Base-by-base conservation (phyloP, 2,888 invertebrate genomes). In the Cerceris rybyensis region DNA sequence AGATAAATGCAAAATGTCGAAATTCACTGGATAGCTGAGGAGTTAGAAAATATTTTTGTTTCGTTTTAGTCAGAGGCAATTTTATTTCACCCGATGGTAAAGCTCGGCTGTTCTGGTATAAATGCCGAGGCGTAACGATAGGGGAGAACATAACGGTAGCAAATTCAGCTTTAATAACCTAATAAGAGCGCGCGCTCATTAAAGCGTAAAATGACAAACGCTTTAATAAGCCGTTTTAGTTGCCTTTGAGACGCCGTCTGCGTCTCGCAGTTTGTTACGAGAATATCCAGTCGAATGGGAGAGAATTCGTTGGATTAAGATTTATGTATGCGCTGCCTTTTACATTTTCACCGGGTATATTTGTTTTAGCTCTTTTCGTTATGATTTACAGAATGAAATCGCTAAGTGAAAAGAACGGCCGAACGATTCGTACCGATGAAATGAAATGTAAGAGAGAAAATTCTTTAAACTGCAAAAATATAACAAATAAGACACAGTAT, bases 121-220 rank as follows among this genome's bases (percentile, higher is more conserved):
- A 72, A 72, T 54, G 61, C 49, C 42, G 61, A 42, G 42, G 59
- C 17, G 55, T 64, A 55, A 72, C 60, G 58, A 70, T 61, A 39
- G 17, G 61, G 57, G 55, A 57, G 54, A 50, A 13, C 28, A 63
- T 49, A 69, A 69, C 63, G 43, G 64, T 46, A 64, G 75, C 64
- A 69, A 71, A 80, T 80, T 80, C 80, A 70, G 72, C 64, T 63
- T 72, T 78, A 74, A 80, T 70, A 63, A 55, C 54, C 73, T 70
- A 78, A 78, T 70, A 78, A 78, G 73, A 63, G 74, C 49, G 57
- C 49, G 57, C 52, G 57, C 66, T 67, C 43, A 75, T 80, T 71
- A 71, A 74, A 70, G 49, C 67, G 55, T 17, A 42, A 68, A 73
- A 79, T 74, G 78, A 70, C 78, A 71, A 78, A 78, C 64, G 78